Evolutionary conservation across 2,888 invertebrate genomes (phyloP), one percentile per base, ranked within the genome.

Genomic region (Eilema depressum): DNA sequence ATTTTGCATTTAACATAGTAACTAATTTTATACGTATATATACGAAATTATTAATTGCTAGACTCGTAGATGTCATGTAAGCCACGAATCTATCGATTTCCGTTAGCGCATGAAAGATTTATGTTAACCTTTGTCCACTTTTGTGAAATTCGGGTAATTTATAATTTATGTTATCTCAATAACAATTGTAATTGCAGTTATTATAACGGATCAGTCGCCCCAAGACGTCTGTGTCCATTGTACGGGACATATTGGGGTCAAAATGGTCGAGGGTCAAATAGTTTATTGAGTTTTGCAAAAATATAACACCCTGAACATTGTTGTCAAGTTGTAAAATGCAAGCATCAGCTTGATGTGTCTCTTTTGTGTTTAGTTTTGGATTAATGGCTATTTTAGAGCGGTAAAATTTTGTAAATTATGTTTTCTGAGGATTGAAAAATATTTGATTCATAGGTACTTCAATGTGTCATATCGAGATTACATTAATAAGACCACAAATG

Each of bases 111-210:
- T 81, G 62, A 74, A 79, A 75, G 76, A 86, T 86, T 84, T 81
- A 83, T 79, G 69, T 57, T 57, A 59, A 76, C 75, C 72, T 74
- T 77, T 76, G 74, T 78, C 68, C 73, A 67, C 64, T 71, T 78
- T 82, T 83, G 80, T 79, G 73, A 85, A 84, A 76, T 78, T 76
- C 69, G n/a, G 61, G 62, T 85, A 90, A 91, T 93, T 92, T 91
- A 91, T 93, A 93, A 94, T 94, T 93, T 94, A 93, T 93, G 92
- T 90, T 91, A 90, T 93, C 92, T 92, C 90, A 91, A 92, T 93
- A 92, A 89, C 85, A 80, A 88, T 89, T 91, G 91, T 92, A 92
- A 93, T 93, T 92, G 91, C 77, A 85, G 89, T 88, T 90, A 93
- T 94, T 94, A 94, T 91, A 88, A 85, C 84, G 92, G 93, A 92